Evolutionary conservation across 2,113 vertebrate genomes (phyloP).

Genomic region (Campylorhamphus procurvoides): DNA sequence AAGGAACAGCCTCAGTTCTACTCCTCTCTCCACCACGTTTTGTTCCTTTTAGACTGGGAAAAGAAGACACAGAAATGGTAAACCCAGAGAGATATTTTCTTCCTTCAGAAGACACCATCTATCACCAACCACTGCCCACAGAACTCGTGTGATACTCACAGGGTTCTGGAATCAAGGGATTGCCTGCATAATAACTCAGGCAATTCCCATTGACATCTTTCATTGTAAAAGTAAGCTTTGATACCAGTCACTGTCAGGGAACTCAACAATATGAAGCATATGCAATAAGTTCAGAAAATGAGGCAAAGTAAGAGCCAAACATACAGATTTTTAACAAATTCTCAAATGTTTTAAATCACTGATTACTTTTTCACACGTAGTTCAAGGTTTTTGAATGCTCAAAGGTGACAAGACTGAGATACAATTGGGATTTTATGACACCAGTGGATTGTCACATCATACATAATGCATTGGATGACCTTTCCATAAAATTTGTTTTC

Average conservation of each 20-base stretch:
- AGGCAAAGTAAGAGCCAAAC: not conserved
- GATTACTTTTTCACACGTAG: not conserved
- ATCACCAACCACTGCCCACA: not conserved
- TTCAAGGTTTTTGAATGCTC: not conserved
- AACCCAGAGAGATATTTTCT: not conserved
- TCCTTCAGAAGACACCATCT: not conserved
- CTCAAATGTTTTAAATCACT: not conserved
- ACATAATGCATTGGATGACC: not conserved
- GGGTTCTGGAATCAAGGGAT: not conserved
- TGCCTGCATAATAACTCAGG: not conserved
- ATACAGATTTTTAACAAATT: rapidly evolving
- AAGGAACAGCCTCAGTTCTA: not conserved
- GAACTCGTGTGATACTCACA: not conserved
- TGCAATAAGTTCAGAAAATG: not conserved
- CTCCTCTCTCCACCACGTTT: not conserved
- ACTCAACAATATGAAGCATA: not conserved
- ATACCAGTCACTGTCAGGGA: not conserved
- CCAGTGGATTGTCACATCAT: not conserved
- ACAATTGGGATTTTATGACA: not conserved
- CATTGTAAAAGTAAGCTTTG: not conserved
- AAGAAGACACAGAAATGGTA: not conserved
- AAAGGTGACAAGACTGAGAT: not conserved
- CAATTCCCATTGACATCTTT: not conserved
- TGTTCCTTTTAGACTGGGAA: not conserved
- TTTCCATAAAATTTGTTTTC: slow-evolving; percentile 11